Base-by-base conservation (phyloP, 2,113 vertebrate genomes). In the Mesembrinibis cayennensis region DNA sequence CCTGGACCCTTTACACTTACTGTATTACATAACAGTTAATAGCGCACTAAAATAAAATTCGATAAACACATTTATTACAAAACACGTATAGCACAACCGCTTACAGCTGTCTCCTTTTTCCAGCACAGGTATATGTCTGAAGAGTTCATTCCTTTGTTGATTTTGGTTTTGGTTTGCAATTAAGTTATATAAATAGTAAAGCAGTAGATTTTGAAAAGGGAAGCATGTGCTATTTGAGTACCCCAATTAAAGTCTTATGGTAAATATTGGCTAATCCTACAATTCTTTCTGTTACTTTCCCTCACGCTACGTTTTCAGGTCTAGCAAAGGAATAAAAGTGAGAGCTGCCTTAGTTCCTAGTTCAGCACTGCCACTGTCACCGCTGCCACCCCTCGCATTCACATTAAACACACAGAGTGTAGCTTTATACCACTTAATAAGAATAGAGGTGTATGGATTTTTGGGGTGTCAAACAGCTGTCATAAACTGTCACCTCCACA, bases 391-490 rank as follows among this genome's bases (percentile, higher is more conserved):
- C 52, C 61, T 59, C 19, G 34, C 77, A 63, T 69, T 87, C 82
- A 66, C 40, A 79, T 80, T 21, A 94, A 96, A 93, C 30, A 66
- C 86, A 86, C 38, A 87, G 23, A 38, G 25, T 49, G 83, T 89
- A 95, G 87, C 91, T 97, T 97, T 96, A 96, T 93, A 97, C 72
- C 59, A 90, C 96, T 97, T 97, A 97, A 96, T 97, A 98, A 97
- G 97, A 96, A 97, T 82, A 97, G 96, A 98, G 98, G 97, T 97
- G 87, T 97, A 97, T 95, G 92, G 97, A 96, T 97, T 98, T 98
- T 98, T 71, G 97, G 98, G 98, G 97, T 98, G 98, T 98, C 98
- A 98, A 98, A 97, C 97, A 98, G 96, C 98, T 98, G 98, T 98
- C 98, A 98, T 97, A 97, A 97, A 98, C 97, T 98, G 98, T 98